phyloP scores from a whole-genome alignment of 1,140 invertebrate species.

The Lepidurus apus region DNA sequence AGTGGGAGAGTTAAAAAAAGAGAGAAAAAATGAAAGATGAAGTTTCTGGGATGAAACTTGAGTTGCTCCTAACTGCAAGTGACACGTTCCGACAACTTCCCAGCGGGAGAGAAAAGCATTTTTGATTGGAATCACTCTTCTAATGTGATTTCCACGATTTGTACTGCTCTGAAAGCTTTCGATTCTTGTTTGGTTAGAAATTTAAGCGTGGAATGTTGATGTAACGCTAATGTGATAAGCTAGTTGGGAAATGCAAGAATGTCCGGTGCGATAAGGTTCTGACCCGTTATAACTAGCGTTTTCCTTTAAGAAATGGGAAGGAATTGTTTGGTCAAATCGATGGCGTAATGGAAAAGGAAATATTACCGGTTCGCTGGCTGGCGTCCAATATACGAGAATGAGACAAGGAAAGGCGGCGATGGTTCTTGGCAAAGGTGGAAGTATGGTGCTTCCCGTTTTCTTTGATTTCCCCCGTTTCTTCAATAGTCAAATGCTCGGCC shows the following conservation, averaged over 20 bases:
- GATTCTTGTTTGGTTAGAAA: too few species aligned
- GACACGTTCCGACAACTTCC: too few species aligned
- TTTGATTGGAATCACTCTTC: too few species aligned
- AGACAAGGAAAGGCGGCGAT: constrained; percentile 42
- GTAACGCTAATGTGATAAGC: too few species aligned
- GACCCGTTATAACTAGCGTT: too few species aligned
- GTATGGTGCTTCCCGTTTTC: constrained; percentile 45
- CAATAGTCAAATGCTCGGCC: constrained; percentile 49
- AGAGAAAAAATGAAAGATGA: background rate
- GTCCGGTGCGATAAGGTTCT: too few species aligned
- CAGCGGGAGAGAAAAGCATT: too few species aligned
- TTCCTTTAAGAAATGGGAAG: background rate
- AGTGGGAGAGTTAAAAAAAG: background rate
- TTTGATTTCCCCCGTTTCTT: constrained; percentile 45
- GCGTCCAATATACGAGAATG: constrained; percentile 43
- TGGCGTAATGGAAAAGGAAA: constrained; percentile 23
- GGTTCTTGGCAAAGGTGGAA: constrained; percentile 40
- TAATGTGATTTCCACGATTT: too few species aligned
- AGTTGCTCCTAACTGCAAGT: too few species aligned
- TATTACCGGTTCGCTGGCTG: constrained; percentile 41
- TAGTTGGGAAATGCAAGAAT: too few species aligned
- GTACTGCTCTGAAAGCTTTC: too few species aligned
- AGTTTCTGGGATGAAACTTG: background rate
- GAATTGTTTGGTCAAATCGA: background rate
- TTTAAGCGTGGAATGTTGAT: too few species aligned